A percentile compares a stretch with the other conserved stretches of the same genome.
Evolutionary conservation across 2,113 vertebrate genomes (phyloP).

Genomic region (Marmota flaviventris): DNA sequence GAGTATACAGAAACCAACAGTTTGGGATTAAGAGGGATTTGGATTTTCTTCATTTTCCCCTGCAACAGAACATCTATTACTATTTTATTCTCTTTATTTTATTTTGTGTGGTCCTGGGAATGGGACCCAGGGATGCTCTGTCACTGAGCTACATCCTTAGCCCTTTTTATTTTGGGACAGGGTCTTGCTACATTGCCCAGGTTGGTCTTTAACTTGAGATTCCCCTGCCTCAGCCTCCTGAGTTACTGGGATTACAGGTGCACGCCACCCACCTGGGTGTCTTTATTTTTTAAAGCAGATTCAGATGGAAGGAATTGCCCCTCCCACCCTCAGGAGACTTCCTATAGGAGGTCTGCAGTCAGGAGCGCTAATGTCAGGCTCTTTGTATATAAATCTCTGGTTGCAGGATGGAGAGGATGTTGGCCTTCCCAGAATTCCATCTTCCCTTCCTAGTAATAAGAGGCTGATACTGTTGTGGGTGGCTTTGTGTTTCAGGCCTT

Average conservation of each 20-base stretch:
- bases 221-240: too few species aligned
- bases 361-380: neutral
- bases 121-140: too few species aligned
- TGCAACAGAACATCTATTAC: neutral
- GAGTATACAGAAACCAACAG: neutral
- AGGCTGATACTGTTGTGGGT: neutral
- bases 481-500: neutral
- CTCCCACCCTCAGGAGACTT: neutral
- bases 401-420: neutral
- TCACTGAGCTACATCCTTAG: too few species aligned
- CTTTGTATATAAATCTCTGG: neutral
- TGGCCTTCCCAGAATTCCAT: neutral
- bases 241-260: too few species aligned
- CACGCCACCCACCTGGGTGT: too few species aligned
- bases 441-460: neutral
- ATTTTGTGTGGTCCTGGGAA: too few species aligned
- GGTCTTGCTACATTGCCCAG: too few species aligned
- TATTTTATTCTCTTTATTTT: neutral
- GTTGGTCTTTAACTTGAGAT: too few species aligned
- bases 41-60: neutral
- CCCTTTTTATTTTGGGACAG: too few species aligned
- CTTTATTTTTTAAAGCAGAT: neutral
- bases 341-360: neutral
- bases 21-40: constrained; percentile 29
- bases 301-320: neutral